A percentile compares a stretch with the other conserved stretches of the same genome.
These are phyloP conservation scores for Drosophila melanica DNA, from an alignment of 1,140 invertebrate species.

Conservation along the genomic window DNA sequence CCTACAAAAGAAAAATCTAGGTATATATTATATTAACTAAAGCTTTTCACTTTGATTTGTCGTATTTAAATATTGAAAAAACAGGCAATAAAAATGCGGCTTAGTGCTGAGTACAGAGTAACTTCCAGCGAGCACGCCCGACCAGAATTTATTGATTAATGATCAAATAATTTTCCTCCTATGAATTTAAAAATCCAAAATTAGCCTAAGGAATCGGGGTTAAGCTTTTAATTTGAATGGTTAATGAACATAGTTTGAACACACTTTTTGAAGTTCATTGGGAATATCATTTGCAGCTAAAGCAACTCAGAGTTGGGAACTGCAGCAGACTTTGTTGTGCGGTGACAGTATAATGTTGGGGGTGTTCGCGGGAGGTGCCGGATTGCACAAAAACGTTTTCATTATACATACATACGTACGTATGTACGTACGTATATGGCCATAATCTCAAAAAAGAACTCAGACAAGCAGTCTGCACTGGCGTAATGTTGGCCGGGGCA, in stretches of 20 bases:
- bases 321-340: not conserved
- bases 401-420: constrained; percentile 39
- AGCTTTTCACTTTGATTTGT: no score
- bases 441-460: constrained; percentile 33
- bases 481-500: constrained; percentile 21
- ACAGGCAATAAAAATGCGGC: no score
- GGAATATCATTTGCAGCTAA: not conserved
- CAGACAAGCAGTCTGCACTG: constrained; percentile 17
- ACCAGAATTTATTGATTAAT: no score
- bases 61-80: no score
- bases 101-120: no score
- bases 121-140: no score
- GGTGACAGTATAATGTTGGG: constrained; percentile 10
- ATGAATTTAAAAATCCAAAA: not conserved
- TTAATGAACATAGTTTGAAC: no score
- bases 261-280: not conserved
- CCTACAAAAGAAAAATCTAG: no score
- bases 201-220: not conserved
- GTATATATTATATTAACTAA: no score
- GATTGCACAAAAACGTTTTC: constrained; percentile 43
- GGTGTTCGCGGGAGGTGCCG: not conserved
- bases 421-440: no score
- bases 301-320: not conserved
- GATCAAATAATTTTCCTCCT: not conserved
- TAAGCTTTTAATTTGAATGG: not conserved